Evolutionary conservation across 1,140 invertebrate species (phyloP).

Genomic region (Alviniconcha marisindica): DNA sequence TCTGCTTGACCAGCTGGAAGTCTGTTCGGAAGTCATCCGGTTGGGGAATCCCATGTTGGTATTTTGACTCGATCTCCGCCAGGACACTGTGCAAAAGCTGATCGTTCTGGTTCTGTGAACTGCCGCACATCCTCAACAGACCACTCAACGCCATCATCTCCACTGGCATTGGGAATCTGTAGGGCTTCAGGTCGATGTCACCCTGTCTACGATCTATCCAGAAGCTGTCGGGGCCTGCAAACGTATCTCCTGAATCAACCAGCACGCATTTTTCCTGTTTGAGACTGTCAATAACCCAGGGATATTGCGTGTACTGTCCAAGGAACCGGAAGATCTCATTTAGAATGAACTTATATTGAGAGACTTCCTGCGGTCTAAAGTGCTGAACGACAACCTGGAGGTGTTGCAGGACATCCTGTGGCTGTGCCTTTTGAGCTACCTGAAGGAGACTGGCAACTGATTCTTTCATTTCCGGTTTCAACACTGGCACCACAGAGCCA

Average conservation of each 20-base stretch:
- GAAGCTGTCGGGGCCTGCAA: constrained; percentile 30
- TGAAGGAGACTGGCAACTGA: background rate
- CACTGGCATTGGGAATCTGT: constrained; percentile 24
- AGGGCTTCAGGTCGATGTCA: constrained; percentile 30
- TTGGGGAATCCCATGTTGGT: background rate
- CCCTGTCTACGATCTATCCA: background rate
- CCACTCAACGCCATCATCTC: background rate
- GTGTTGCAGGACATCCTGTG: constrained; percentile 4
- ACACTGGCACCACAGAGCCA: background rate
- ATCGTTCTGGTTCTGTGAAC: constrained; percentile 49
- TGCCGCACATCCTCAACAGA: constrained; percentile 37
- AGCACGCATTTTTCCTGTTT: constrained; percentile 4
- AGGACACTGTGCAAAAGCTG: constrained; percentile 30
- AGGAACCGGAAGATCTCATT: background rate
- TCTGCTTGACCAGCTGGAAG: constrained; percentile 26
- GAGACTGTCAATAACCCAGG: background rate
- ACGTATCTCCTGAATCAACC: background rate
- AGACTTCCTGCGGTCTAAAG: background rate
- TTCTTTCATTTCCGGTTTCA: background rate
- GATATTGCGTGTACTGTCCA: background rate
- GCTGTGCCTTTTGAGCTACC: background rate
- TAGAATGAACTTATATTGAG: constrained; percentile 9
- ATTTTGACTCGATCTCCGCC: constrained; percentile 29
- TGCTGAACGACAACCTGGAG: background rate
- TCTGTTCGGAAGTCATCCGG: constrained; percentile 13